Evolutionary conservation across 2,113 vertebrate genomes (phyloP).

Genomic region (Semnornis frantzii): DNA sequence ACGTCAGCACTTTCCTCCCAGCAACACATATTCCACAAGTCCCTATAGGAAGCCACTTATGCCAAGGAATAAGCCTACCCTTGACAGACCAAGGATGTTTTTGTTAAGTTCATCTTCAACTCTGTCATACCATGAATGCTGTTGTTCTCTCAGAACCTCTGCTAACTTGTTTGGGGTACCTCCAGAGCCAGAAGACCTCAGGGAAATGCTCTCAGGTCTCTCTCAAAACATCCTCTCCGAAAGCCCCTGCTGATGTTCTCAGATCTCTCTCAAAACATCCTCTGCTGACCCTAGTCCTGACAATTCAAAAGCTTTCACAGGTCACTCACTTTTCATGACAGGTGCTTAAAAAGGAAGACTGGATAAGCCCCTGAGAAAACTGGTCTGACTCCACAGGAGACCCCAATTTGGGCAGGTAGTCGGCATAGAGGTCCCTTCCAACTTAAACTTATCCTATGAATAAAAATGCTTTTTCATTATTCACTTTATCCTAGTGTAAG

Average conservation of each 20-base stretch:
- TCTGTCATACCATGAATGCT: neutral
- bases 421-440: neutral
- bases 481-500: neutral
- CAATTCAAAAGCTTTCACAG: neutral
- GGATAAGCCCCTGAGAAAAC: neutral
- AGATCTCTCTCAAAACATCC: neutral
- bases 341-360: neutral
- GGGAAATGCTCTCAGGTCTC: neutral
- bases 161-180: neutral
- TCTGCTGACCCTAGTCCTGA: neutral
- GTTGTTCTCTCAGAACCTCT: neutral
- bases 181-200: neutral
- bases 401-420: neutral
- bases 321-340: neutral
- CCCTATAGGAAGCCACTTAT: neutral
- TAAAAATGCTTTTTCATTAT: neutral
- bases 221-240: neutral
- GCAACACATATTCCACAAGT: neutral
- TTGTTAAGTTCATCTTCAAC: conserved; percentile 13
- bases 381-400: neutral
- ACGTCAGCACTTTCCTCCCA: rapidly evolving
- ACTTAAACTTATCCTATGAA: neutral
- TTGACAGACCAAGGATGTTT: neutral
- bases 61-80: neutral
- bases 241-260: neutral